phyloP scores from a whole-genome alignment of 30 jellyfish, hydroid and myxozoan genomes.

The Aurelia sp. region DNA sequence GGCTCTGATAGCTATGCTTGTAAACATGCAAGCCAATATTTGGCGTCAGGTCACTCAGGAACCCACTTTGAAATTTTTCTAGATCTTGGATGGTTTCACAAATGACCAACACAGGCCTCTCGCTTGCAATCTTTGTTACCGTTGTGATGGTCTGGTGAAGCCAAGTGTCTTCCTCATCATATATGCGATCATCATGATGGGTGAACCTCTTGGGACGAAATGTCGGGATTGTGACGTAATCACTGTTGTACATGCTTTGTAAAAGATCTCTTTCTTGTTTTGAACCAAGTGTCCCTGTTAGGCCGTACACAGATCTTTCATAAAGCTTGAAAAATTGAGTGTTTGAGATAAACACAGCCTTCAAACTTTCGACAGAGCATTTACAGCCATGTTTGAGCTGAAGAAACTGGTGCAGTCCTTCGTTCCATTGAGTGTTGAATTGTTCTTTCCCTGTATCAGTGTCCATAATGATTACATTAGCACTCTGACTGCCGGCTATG shows the following conservation, averaged over 20 bases:
- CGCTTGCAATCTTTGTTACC: not conserved
- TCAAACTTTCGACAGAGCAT: conserved; percentile 14
- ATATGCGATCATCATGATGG: not conserved
- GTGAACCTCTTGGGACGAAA: not conserved
- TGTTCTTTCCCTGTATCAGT: conserved; percentile 37
- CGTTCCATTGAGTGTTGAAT: conserved; percentile 21
- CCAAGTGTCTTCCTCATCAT: conserved; percentile 1
- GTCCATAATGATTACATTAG: conserved; percentile 49
- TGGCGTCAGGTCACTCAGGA: not conserved
- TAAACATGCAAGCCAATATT: not conserved
- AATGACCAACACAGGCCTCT: conserved; percentile 38
- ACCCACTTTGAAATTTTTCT: not conserved
- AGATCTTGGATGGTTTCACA: conserved; percentile 21
- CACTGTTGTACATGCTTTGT: not conserved
- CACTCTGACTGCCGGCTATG: not conserved
- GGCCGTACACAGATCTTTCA: conserved; percentile 5
- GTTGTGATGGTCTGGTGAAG: not conserved
- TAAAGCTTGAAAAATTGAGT: conserved; percentile 12
- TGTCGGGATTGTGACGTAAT: conserved; percentile 21
- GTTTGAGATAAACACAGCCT: conserved; percentile 46
- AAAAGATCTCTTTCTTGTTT: conserved; percentile 17
- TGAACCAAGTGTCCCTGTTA: conserved; percentile 47
- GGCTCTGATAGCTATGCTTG: conserved; percentile 19
- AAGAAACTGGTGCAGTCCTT: conserved; percentile 38
- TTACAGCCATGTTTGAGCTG: conserved; percentile 38